Conservation (phyloP, 2,113 vertebrate species). For the Arothron firmamentum region DNA sequence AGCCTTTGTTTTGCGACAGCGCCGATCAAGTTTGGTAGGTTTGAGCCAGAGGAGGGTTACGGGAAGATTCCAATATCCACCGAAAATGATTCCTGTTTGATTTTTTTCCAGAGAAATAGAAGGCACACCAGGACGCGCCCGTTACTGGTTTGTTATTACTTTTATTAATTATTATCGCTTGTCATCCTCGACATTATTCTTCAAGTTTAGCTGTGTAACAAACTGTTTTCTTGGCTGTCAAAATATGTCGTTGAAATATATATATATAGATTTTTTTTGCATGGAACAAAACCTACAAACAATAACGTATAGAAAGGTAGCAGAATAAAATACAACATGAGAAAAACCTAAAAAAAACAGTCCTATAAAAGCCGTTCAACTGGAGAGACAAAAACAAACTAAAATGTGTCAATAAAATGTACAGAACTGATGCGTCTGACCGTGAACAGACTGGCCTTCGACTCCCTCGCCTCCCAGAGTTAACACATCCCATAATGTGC, state of each 20-base stretch:
- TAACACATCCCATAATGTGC: slow-evolving; percentile 62
- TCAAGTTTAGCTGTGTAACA: slow-evolving; percentile 77
- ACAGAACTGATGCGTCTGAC: slow-evolving; percentile 53
- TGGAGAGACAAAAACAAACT: slow-evolving; percentile 58
- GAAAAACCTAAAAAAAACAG: slow-evolving; percentile 39
- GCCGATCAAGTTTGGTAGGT: slow-evolving; percentile 45
- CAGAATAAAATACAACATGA: slow-evolving; percentile 71
- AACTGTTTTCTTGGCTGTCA: slow-evolving; percentile 72
- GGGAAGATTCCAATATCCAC: slow-evolving; percentile 20
- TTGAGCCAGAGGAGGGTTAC: slow-evolving; percentile 21
- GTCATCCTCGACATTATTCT: slow-evolving; percentile 66
- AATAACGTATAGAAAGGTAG: slow-evolving; percentile 63
- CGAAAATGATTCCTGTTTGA: slow-evolving; percentile 6
- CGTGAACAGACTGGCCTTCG: slow-evolving; percentile 59
- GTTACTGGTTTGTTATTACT: slow-evolving; percentile 66
- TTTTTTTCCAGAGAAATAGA: background rate
- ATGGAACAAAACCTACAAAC: slow-evolving; percentile 66
- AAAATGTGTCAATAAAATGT: slow-evolving; percentile 68
- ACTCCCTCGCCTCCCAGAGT: slow-evolving; percentile 46
- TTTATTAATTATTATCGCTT: slow-evolving; percentile 72
- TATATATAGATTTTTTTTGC: slow-evolving; percentile 52
- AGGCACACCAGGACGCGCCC: background rate
- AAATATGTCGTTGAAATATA: slow-evolving; percentile 67
- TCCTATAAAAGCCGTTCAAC: slow-evolving; percentile 61
- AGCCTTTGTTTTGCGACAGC: slow-evolving; percentile 35